Conservation (phyloP, 2,888 invertebrate species). For the Artemia sinica region DNA sequence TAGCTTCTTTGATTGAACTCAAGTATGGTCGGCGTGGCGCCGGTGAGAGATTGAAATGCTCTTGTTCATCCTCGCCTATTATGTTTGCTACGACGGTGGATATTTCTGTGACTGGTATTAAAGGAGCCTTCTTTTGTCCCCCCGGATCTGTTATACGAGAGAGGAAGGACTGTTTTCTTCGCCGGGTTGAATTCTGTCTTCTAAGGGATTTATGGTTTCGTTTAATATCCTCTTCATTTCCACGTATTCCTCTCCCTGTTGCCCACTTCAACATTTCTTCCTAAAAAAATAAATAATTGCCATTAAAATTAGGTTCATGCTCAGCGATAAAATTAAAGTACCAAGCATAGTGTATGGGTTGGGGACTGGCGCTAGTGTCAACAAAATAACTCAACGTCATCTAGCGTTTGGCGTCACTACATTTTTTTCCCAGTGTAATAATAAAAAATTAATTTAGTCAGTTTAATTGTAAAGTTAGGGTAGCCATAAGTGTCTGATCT, state of each 20-base stretch:
- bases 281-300: not conserved
- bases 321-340: no score
- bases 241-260: not conserved
- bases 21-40: conserved; percentile 9
- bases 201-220: not conserved
- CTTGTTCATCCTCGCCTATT: conserved; percentile 1
- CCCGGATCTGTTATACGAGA: not conserved
- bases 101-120: conserved; percentile 1
- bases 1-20: conserved; percentile 20
- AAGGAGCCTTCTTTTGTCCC: conserved; percentile 2
- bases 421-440: no score
- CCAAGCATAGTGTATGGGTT: no score
- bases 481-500: no score
- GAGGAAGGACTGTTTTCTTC: conserved; percentile 1
- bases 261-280: conserved; percentile 5
- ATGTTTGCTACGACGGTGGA: conserved; percentile 10
- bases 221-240: not conserved
- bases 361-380: no score
- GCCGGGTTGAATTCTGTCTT: conserved; percentile 4
- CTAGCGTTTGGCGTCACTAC: no score
- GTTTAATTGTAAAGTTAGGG: no score
- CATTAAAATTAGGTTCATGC: no score
- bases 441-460: no score
- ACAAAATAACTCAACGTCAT: no score
- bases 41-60: conserved; percentile 6